These are phyloP conservation scores for Halyomorpha halys DNA, from an alignment of 1,140 invertebrate species.

Conservation along the genomic window DNA sequence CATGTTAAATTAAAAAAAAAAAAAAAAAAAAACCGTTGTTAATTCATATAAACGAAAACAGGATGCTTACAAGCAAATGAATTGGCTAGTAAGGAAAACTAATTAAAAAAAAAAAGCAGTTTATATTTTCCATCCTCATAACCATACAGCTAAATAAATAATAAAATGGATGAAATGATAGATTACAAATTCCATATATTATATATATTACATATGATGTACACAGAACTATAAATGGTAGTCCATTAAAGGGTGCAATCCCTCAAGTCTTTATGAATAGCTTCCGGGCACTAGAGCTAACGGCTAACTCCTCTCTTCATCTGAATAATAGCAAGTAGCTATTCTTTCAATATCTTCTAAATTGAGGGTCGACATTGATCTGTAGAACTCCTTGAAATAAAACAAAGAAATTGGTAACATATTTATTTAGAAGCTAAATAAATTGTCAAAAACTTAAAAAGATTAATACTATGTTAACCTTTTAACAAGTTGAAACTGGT, in stretches of 20 bases:
- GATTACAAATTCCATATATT: constrained; percentile 4
- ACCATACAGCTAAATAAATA: constrained; percentile 11
- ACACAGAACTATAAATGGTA: constrained; percentile 1
- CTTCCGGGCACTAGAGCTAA: background rate
- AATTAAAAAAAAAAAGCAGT: constrained; percentile 2
- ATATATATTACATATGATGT: constrained; percentile 13
- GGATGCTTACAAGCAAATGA: too few species aligned
- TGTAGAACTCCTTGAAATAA: constrained; percentile 30
- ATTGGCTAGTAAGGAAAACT: too few species aligned
- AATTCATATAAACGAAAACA: too few species aligned
- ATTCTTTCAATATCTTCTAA: constrained; percentile 32
- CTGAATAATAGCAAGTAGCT: constrained; percentile 28
- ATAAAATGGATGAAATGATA: background rate
- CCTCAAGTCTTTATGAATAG: background rate
- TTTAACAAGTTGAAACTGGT: background rate
- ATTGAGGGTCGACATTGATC: constrained; percentile 29
- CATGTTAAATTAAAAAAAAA: too few species aligned
- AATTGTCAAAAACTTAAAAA: background rate
- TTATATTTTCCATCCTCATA: background rate
- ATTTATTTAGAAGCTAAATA: background rate
- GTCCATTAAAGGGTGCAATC: background rate
- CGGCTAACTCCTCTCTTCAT: constrained; percentile 23
- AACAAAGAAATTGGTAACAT: background rate
- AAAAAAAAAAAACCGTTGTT: too few species aligned
- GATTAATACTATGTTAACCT: background rate